Percentiles rank a stretch among this genome's conserved stretches.
Evolutionary conservation across 1,140 invertebrate species (phyloP).

Genomic region (Pseudachorutes palmiensis): DNA sequence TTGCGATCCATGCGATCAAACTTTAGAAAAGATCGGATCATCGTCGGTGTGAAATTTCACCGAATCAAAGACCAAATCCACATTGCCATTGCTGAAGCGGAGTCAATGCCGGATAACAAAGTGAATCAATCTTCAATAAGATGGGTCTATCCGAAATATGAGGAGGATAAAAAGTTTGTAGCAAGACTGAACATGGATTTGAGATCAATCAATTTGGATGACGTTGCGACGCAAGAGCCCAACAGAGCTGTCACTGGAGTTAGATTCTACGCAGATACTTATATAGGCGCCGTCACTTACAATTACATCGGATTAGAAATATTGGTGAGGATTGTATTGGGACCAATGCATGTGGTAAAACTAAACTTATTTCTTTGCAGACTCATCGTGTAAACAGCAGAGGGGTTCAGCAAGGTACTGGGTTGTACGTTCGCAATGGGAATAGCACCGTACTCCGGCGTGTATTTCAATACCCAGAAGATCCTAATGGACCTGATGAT

Average conservation of each 20-base stretch:
- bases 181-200: conserved; percentile 15
- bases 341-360: too few relatives aligned
- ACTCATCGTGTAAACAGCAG: not conserved
- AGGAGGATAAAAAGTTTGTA: conserved; percentile 4
- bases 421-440: not conserved
- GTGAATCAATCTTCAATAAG: conserved; percentile 9
- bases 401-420: not conserved
- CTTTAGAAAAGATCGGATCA: conserved; percentile 11
- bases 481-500: conserved; percentile 21
- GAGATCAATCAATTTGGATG: conserved; percentile 21
- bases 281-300: conserved; percentile 8
- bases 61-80: conserved; percentile 19
- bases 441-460: conserved; percentile 15
- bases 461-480: not conserved
- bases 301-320: conserved; percentile 19
- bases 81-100: conserved; percentile 16
- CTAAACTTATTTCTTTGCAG: too few relatives aligned
- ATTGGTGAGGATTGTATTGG: conserved; percentile 5
- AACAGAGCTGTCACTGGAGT: conserved; percentile 19
- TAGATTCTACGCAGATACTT: not conserved
- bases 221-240: conserved; percentile 5
- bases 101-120: not conserved
- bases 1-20: not conserved
- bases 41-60: conserved; percentile 20
- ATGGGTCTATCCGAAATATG: conserved; percentile 12